A percentile compares a stretch with the other conserved stretches of the same genome.
Evolutionary conservation across 2,113 vertebrate species (phyloP).

Genomic region (Dascyllus trimaculatus): DNA sequence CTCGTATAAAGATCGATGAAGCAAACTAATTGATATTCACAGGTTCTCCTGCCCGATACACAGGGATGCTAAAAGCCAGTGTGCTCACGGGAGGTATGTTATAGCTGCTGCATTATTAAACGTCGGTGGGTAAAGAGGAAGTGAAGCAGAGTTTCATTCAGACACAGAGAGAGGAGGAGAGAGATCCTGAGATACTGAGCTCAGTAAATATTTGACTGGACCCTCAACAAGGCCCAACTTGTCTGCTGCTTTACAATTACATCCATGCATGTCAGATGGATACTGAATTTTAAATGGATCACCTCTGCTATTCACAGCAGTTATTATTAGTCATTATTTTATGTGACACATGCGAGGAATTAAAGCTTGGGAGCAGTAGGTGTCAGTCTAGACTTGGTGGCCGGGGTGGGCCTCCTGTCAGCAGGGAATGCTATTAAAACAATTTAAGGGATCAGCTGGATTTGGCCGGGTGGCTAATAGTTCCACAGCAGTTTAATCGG

Average conservation of each 20-base stretch:
- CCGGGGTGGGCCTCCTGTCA: not conserved
- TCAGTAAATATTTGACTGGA: slow-evolving; percentile 13
- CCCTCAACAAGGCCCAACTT: not conserved
- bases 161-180: not conserved
- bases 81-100: slow-evolving; percentile 36
- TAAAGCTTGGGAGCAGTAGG: not conserved
- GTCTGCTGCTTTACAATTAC: too few species aligned
- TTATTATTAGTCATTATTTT: not conserved
- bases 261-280: too few species aligned
- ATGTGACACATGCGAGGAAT: not conserved
- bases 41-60: slow-evolving; percentile 35
- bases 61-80: slow-evolving; percentile 43
- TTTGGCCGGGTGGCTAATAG: slow-evolving; percentile 53
- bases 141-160: slow-evolving; percentile 15
- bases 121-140: not conserved
- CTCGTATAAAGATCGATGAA: slow-evolving; percentile 38
- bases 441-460: slow-evolving; percentile 54
- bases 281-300: too few species aligned
- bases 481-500: slow-evolving; percentile 53
- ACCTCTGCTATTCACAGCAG: too few species aligned
- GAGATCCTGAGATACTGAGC: not conserved
- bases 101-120: slow-evolving; percentile 59
- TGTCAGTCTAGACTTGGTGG: slow-evolving; percentile 19
- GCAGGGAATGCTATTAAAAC: slow-evolving; percentile 36
- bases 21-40: slow-evolving; percentile 56